Evolutionary conservation across 2,888 invertebrate genomes (phyloP), one percentile per base, ranked within the genome.

Genomic region (Diloba caeruleocephala): DNA sequence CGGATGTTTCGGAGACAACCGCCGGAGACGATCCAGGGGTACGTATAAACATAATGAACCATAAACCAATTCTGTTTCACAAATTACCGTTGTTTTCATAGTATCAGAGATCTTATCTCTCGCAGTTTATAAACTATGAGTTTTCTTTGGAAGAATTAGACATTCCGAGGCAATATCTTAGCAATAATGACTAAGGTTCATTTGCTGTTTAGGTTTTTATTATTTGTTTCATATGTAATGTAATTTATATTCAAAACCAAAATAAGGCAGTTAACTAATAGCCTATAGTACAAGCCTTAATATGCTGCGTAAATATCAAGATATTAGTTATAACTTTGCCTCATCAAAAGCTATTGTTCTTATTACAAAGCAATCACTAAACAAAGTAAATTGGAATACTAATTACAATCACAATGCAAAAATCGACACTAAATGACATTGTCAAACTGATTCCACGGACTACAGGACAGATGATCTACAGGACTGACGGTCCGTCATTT

Each of bases 11-110:
- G 9, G 75, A 80, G 3, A 31, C 37, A 8, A 46, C 44, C 3
- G 74, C 71, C 23, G 33, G 12, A 21, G 42, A 29, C 1, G 92
- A 90, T 59, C 91, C 92, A 1, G 91, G 88, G 68, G 92, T 92
- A 64, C 61, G 90, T 82, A 49, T 0, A 4, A 2, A 13, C 21
- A 7, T n/a, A n/a, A n/a, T n/a, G n/a, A n/a, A n/a, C n/a, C n/a
- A n/a, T n/a, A n/a, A n/a, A n/a, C n/a, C n/a, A n/a, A n/a, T n/a
- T n/a, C n/a, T n/a, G n/a, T n/a, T n/a, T n/a, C n/a, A n/a, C n/a
- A n/a, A n/a, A n/a, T n/a, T n/a, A n/a, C n/a, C n/a, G n/a, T n/a
- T n/a, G n/a, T n/a, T n/a, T n/a, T n/a, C n/a, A n/a, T n/a, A n/a
- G n/a, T n/a, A n/a, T n/a, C n/a, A n/a, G n/a, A n/a, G n/a, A n/a